These are phyloP conservation scores for Drosophila peninsularis DNA, from an alignment of 2,888 invertebrate species.

Conservation along the genomic window DNA sequence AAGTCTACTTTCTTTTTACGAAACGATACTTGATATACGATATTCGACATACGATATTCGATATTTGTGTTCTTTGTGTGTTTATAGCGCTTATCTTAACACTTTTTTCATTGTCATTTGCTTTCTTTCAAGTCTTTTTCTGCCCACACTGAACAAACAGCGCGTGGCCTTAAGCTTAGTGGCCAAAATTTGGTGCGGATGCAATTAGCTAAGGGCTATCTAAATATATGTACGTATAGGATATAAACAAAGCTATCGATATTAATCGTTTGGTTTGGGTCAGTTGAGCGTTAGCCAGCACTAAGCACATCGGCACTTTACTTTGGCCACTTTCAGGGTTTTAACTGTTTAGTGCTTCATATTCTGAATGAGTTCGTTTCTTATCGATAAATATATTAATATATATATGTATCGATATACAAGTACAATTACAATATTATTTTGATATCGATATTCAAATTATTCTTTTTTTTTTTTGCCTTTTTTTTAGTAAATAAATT, in stretches of 20 bases:
- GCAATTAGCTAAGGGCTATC: conserved; percentile 41
- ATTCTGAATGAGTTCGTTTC: conserved; percentile 77
- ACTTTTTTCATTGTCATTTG: conserved; percentile 16
- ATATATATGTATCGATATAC: conserved; percentile 9
- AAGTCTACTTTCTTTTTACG: background rate
- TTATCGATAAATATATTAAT: conserved; percentile 32
- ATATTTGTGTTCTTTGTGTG: conserved; percentile 25
- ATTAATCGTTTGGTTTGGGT: conserved; percentile 4
- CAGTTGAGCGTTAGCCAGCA: conserved; percentile 32
- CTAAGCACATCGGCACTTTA: conserved; percentile 51
- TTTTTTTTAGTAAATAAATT: conserved; percentile 7
- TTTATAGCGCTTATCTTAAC: conserved; percentile 49
- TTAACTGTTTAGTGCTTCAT: conserved; percentile 49
- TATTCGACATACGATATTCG: background rate
- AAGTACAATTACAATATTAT: conserved; percentile 37
- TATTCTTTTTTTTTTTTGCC: conserved; percentile 11
- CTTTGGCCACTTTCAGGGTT: conserved; percentile 50
- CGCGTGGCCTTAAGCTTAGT: conserved; percentile 68
- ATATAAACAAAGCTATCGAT: background rate
- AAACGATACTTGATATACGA: background rate
- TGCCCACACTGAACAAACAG: conserved; percentile 78
- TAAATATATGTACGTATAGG: background rate
- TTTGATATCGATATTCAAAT: conserved; percentile 29
- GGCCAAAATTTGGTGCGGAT: conserved; percentile 51
- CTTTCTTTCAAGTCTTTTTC: conserved; percentile 50